These are phyloP conservation scores for Tethya wilhelma DNA, from an alignment of 37 sponge, comb jelly and placozoan species.

Conservation along the genomic window DNA sequence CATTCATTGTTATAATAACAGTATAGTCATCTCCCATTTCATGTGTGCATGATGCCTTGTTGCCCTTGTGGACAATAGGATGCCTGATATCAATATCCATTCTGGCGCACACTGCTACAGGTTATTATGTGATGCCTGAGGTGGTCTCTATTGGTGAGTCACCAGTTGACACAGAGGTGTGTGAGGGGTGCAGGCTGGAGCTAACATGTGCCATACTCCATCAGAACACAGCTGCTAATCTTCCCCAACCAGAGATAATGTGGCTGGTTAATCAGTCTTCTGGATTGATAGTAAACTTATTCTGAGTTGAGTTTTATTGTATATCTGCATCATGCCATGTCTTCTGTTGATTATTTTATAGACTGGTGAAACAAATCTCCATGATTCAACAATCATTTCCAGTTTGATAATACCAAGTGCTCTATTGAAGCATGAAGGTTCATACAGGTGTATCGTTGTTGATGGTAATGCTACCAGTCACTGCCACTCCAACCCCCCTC, in stretches of 20 bases:
- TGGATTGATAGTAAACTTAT: no score
- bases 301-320: neutral
- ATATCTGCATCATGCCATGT: neutral
- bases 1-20: no score
- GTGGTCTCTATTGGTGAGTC: neutral
- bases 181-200: neutral
- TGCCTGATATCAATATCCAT: no score
- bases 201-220: neutral
- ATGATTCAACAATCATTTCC: no score
- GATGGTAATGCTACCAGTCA: neutral
- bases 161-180: neutral
- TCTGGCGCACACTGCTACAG: no score
- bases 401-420: no score
- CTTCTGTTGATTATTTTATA: no score
- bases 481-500: neutral
- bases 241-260: neutral
- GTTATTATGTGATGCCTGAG: neutral
- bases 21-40: no score
- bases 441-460: neutral
- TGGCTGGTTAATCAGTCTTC: neutral
- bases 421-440: neutral
- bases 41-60: no score
- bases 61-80: no score
- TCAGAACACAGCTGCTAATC: neutral
- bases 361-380: no score